Percentiles rank a stretch among this genome's conserved stretches.
Evolutionary conservation across 2,113 vertebrate genomes (phyloP).

Genomic region (Dasyprocta punctata): DNA sequence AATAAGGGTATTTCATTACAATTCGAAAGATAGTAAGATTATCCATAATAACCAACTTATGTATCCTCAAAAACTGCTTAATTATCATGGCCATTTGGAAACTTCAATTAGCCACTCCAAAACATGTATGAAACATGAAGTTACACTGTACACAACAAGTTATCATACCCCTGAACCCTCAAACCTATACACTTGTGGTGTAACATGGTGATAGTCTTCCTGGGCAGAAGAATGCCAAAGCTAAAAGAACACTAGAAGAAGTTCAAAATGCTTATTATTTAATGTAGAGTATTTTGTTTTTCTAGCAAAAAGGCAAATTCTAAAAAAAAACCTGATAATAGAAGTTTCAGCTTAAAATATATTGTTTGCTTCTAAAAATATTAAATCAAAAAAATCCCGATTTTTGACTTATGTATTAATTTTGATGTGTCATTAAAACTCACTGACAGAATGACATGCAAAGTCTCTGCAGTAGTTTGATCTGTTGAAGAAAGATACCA

Average conservation of each 20-base stretch:
- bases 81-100: neutral
- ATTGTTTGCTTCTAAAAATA: neutral
- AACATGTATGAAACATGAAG: neutral
- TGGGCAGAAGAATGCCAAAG: neutral
- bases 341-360: neutral
- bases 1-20: neutral
- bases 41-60: neutral
- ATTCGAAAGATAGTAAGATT: neutral
- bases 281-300: neutral
- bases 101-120: neutral
- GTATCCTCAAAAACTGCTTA: neutral
- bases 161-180: neutral
- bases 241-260: neutral
- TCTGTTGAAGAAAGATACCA: neutral
- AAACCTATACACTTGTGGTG: accelerated
- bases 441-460: neutral
- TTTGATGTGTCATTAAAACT: neutral
- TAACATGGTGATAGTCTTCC: neutral
- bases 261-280: neutral
- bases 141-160: neutral
- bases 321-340: neutral
- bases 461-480: neutral
- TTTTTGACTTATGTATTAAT: neutral
- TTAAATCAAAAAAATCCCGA: neutral
- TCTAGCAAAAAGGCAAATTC: neutral